Conservation (phyloP, 2,888 invertebrate genomes). For the Tolmerus cingulatus region DNA sequence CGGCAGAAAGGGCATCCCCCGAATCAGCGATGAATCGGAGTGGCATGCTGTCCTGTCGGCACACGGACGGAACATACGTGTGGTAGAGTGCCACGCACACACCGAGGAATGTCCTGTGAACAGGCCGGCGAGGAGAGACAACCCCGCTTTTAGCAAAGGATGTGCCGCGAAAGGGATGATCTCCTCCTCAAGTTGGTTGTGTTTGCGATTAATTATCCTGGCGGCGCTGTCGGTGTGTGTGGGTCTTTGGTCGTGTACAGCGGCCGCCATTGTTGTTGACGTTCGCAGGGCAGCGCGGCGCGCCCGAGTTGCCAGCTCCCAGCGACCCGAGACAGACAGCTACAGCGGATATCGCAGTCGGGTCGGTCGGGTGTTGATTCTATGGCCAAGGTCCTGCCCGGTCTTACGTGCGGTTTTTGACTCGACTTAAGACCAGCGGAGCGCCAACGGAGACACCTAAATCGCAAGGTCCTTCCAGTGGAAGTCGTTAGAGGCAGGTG, state of each 20-base stretch:
- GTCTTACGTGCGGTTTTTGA: slow-evolving; percentile 41
- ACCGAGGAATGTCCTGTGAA: neutral
- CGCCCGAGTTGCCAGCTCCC: slow-evolving; percentile 24
- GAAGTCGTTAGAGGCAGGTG: slow-evolving; percentile 46
- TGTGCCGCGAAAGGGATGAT: slow-evolving; percentile 47
- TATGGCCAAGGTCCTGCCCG: slow-evolving; percentile 33
- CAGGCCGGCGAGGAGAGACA: slow-evolving; percentile 34
- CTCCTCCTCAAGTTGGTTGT: slow-evolving; percentile 45
- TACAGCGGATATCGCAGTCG: slow-evolving; percentile 46
- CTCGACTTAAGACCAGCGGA: slow-evolving; percentile 28
- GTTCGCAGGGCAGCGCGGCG: neutral
- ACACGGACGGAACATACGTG: neutral
- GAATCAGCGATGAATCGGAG: slow-evolving; percentile 29
- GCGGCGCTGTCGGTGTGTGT: slow-evolving; percentile 30
- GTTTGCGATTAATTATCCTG: slow-evolving; percentile 48
- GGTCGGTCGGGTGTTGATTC: slow-evolving; percentile 31
- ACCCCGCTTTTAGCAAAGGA: slow-evolving; percentile 41
- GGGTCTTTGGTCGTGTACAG: slow-evolving; percentile 28
- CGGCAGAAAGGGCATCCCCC: neutral
- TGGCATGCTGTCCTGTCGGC: neutral
- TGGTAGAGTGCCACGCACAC: slow-evolving; percentile 7
- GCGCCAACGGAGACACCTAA: slow-evolving; percentile 38
- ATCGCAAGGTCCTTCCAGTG: slow-evolving; percentile 46
- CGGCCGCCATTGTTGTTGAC: slow-evolving; percentile 36
- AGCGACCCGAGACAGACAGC: slow-evolving; percentile 12